Percentiles rank a stretch among this genome's conserved stretches.
These are phyloP conservation scores for Microtus ochrogaster DNA, from an alignment of 2,113 vertebrate species.

Conservation along the genomic window DNA sequence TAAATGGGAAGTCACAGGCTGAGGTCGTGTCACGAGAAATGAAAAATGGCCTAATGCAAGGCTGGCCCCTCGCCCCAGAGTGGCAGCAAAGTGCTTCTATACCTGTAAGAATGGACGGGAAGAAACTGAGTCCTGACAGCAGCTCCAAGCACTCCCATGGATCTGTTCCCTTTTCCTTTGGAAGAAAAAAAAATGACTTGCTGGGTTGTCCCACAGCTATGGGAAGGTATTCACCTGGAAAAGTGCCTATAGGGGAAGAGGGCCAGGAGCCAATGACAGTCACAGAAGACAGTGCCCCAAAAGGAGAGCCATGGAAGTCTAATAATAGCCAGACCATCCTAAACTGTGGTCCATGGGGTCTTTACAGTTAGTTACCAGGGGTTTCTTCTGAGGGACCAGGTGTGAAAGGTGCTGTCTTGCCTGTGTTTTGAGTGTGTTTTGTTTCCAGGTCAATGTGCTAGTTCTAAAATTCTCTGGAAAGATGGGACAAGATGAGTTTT, in stretches of 20 bases:
- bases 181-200: slow-evolving; percentile 55
- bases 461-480: not conserved
- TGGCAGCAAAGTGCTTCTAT: slow-evolving; percentile 35
- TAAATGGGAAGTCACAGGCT: slow-evolving; percentile 61
- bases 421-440: not conserved
- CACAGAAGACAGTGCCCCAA: not conserved
- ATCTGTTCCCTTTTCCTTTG: slow-evolving; percentile 32
- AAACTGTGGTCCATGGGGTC: slow-evolving; percentile 33
- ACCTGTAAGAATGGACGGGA: slow-evolving; percentile 45
- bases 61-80: slow-evolving; percentile 48
- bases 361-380: slow-evolving; percentile 45
- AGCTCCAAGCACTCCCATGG: slow-evolving; percentile 59
- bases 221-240: not conserved
- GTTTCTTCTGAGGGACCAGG: slow-evolving; percentile 22
- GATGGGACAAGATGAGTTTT: slow-evolving; percentile 28
- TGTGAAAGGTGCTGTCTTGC: slow-evolving; percentile 5
- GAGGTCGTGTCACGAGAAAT: slow-evolving; percentile 53
- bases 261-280: not conserved
- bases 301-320: slow-evolving; percentile 47
- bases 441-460: not conserved
- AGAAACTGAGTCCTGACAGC: slow-evolving; percentile 49
- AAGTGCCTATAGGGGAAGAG: not conserved
- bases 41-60: slow-evolving; percentile 51
- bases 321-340: slow-evolving; percentile 17
- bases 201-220: not conserved